A percentile compares a stretch with the other conserved stretches of the same genome.
These are phyloP conservation scores for Aphrophora alni DNA, from an alignment of 2,888 invertebrate genomes.

Conservation along the genomic window DNA sequence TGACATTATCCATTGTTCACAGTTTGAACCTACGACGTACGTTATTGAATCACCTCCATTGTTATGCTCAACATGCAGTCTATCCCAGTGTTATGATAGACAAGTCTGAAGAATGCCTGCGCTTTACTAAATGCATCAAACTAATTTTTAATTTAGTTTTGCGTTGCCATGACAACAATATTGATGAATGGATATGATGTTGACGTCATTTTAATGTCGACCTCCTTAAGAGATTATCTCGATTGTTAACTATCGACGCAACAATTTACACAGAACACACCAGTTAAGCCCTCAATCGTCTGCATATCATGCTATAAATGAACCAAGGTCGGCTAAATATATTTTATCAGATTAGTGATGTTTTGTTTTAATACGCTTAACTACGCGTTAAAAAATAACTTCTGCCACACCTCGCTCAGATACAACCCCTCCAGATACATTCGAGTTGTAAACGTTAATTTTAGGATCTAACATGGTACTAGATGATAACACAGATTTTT, in stretches of 20 bases:
- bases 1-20: too few relatives aligned
- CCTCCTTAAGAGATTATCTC: background rate
- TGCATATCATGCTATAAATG: background rate
- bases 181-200: background rate
- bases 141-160: background rate
- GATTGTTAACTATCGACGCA: background rate
- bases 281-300: background rate
- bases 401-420: background rate
- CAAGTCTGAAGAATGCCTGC: background rate
- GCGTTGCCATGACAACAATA: background rate
- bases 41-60: too few relatives aligned
- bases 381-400: background rate
- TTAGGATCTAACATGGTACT: too few relatives aligned
- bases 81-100: too few relatives aligned
- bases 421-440: too few relatives aligned
- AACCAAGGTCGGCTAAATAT: background rate
- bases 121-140: too few relatives aligned
- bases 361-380: background rate
- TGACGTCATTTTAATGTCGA: background rate
- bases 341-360: background rate
- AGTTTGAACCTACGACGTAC: too few relatives aligned
- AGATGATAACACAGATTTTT: too few relatives aligned
- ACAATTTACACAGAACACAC: background rate
- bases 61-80: too few relatives aligned
- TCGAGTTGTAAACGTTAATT: too few relatives aligned